Evolutionary conservation across 2,888 invertebrate species (phyloP).

Genomic region (Creontiades dilutus): DNA sequence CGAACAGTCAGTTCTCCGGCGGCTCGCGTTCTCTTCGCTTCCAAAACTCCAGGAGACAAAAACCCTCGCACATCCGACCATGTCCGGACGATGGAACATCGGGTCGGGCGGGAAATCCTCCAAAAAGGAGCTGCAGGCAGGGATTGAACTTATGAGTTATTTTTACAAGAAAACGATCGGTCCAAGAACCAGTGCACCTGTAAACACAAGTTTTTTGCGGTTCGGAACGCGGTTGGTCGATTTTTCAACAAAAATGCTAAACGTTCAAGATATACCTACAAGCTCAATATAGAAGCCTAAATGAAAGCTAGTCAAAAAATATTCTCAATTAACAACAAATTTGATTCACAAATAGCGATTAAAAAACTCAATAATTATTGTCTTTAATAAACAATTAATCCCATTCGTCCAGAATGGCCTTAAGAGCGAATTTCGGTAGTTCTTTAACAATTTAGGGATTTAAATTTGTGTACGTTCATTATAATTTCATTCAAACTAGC

Average conservation of each 20-base stretch:
- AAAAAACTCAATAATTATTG: too few relatives aligned
- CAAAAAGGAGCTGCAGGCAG: slow-evolving; percentile 39
- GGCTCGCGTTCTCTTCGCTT: not conserved
- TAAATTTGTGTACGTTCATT: too few relatives aligned
- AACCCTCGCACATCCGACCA: not conserved
- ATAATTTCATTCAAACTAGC: too few relatives aligned
- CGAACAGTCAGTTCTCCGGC: slow-evolving; percentile 13
- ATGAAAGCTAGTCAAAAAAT: too few relatives aligned
- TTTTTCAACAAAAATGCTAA: not conserved
- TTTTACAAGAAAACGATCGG: not conserved
- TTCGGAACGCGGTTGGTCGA: not conserved
- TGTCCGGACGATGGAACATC: slow-evolving; percentile 37
- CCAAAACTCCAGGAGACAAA: not conserved
- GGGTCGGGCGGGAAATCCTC: slow-evolving; percentile 15
- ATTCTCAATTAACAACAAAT: too few relatives aligned
- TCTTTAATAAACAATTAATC: too few relatives aligned
- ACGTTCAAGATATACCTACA: too few relatives aligned
- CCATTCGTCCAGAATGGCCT: too few relatives aligned
- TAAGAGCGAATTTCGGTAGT: too few relatives aligned
- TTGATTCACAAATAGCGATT: too few relatives aligned
- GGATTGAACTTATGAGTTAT: slow-evolving; percentile 30
- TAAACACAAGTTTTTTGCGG: not conserved
- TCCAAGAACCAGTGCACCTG: not conserved
- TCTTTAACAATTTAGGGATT: too few relatives aligned
- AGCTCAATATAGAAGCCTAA: too few relatives aligned